phyloP scores from a whole-genome alignment of 92 coral and sea anemone species.

The Blastomussa wellsi region DNA sequence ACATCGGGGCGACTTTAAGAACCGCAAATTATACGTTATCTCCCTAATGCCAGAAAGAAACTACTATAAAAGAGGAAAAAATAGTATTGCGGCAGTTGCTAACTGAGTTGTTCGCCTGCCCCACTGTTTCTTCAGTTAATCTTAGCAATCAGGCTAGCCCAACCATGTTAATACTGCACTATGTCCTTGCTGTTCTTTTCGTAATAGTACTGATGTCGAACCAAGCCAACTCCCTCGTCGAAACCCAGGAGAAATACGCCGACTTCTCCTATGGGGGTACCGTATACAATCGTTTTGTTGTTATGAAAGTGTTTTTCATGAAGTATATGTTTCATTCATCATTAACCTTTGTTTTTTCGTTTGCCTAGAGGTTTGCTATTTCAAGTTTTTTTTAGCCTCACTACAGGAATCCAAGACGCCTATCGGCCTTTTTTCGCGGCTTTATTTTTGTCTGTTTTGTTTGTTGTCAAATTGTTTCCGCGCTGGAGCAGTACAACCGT shows the following conservation, averaged over 20 bases:
- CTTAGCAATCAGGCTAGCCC: background rate
- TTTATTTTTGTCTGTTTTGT: too few relatives aligned
- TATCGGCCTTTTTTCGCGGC: too few relatives aligned
- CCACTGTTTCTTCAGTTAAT: too few relatives aligned
- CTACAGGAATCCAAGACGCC: too few relatives aligned
- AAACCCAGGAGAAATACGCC: background rate
- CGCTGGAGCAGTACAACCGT: too few relatives aligned
- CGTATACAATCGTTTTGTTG: background rate
- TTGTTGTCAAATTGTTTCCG: too few relatives aligned
- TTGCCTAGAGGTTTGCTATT: too few relatives aligned
- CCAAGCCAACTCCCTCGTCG: background rate
- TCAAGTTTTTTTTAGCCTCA: too few relatives aligned
- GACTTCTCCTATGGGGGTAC: background rate
- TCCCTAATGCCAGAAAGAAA: background rate
- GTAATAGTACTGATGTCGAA: background rate
- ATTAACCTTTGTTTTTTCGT: too few relatives aligned
- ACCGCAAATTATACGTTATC: slow-evolving; percentile 16
- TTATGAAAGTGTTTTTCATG: background rate
- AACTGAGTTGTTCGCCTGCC: background rate
- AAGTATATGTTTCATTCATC: background rate
- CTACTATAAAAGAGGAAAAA: slow-evolving; percentile 10
- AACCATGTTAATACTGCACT: background rate
- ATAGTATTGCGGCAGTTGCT: background rate
- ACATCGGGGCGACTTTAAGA: background rate
- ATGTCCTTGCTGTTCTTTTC: background rate